Evolutionary conservation across 2,888 invertebrate species (phyloP).

Genomic region (Palloptera scutellata): DNA sequence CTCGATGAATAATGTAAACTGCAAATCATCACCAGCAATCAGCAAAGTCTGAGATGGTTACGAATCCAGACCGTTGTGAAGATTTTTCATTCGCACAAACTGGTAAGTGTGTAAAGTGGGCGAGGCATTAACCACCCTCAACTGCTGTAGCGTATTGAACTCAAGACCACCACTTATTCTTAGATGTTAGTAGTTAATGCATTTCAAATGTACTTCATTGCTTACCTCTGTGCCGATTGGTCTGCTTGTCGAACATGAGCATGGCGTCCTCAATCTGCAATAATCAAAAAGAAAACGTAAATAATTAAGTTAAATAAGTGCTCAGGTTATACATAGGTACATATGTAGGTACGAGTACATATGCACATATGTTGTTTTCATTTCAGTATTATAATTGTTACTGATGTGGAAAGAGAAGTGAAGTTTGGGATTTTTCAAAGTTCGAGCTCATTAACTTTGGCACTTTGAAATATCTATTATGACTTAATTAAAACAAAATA

Average conservation of each 20-base stretch:
- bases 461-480: conserved; percentile 25
- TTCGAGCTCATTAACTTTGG: conserved; percentile 22
- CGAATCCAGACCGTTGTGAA: no score
- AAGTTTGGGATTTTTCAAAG: no score
- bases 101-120: no score
- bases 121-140: no score
- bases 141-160: no score
- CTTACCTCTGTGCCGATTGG: conserved; percentile 99
- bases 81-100: no score
- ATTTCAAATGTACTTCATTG: conserved; percentile 41
- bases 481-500: conserved; percentile 55
- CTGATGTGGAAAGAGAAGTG: no score
- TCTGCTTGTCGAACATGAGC: conserved; percentile 99
- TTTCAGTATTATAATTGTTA: no score
- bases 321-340: neutral
- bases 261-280: conserved; percentile 99
- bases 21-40: no score
- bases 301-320: conserved; percentile 20
- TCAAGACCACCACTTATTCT: neutral
- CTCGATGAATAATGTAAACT: no score
- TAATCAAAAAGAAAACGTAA: conserved; percentile 47
- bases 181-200: neutral
- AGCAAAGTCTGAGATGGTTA: no score
- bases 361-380: no score
- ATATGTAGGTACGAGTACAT: neutral